phyloP scores from a whole-genome alignment of 2,113 vertebrate genomes.

The Carassius carassius region DNA sequence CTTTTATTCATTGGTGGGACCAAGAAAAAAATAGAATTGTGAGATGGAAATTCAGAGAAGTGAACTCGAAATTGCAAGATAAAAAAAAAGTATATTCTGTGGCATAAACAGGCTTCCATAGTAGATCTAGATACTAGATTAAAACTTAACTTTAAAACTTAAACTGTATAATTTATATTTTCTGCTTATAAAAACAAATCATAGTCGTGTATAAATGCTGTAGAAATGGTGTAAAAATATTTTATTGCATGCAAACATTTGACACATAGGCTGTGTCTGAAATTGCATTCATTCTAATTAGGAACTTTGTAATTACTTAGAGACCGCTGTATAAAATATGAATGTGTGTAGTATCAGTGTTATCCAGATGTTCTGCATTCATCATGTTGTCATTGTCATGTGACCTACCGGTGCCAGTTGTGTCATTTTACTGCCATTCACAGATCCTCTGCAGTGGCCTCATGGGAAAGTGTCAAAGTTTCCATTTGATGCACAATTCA shows the following conservation, averaged over 20 bases:
- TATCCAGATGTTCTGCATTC: not conserved
- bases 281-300: not conserved
- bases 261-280: not conserved
- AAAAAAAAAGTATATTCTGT: too few species aligned
- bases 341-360: not conserved
- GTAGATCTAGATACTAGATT: not conserved
- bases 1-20: not conserved
- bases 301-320: not conserved
- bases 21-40: not conserved
- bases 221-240: not conserved
- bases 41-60: too few species aligned
- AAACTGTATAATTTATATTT: not conserved
- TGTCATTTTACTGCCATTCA: not conserved
- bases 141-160: not conserved
- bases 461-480: not conserved
- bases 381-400: not conserved
- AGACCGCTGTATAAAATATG: not conserved
- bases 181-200: not conserved
- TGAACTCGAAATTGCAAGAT: too few species aligned
- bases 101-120: not conserved
- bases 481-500: not conserved
- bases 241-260: not conserved
- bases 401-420: not conserved
- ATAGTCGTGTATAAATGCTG: not conserved
- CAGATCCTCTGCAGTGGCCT: not conserved